These are phyloP conservation scores for Carassius auratus DNA, from an alignment of 2,113 vertebrate species.

Conservation along the genomic window DNA sequence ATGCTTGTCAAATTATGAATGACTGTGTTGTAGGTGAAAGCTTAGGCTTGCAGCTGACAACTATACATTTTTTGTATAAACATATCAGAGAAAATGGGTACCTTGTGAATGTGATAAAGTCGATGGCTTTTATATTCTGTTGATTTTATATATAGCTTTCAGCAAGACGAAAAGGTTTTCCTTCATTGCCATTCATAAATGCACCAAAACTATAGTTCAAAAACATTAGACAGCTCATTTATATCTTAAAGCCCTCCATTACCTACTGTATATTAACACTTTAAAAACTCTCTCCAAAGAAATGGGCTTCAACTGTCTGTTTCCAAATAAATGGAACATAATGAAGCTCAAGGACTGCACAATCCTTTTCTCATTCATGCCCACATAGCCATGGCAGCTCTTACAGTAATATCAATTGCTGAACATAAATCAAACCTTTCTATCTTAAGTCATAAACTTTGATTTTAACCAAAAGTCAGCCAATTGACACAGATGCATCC, in stretches of 20 bases:
- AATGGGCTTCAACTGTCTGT: neutral
- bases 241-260: neutral
- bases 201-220: neutral
- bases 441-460: neutral
- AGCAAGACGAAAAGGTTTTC: neutral
- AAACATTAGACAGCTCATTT: neutral
- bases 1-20: constrained; percentile 49
- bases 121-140: neutral
- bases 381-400: neutral
- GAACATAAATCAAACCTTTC: constrained; percentile 8
- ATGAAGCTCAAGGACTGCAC: neutral
- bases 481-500: constrained; percentile 5
- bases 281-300: neutral
- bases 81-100: constrained; percentile 20
- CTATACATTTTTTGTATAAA: constrained; percentile 38
- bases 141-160: neutral
- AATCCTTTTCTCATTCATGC: neutral
- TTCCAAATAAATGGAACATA: neutral
- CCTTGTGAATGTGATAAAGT: constrained; percentile 25
- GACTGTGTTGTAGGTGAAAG: constrained; percentile 32
- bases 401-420: neutral
- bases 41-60: constrained; percentile 25
- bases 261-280: neutral
- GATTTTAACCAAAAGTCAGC: constrained; percentile 6
- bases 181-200: neutral